These are phyloP conservation scores for Polyodon spathula DNA, from an alignment of 2,113 vertebrate species.

Conservation along the genomic window DNA sequence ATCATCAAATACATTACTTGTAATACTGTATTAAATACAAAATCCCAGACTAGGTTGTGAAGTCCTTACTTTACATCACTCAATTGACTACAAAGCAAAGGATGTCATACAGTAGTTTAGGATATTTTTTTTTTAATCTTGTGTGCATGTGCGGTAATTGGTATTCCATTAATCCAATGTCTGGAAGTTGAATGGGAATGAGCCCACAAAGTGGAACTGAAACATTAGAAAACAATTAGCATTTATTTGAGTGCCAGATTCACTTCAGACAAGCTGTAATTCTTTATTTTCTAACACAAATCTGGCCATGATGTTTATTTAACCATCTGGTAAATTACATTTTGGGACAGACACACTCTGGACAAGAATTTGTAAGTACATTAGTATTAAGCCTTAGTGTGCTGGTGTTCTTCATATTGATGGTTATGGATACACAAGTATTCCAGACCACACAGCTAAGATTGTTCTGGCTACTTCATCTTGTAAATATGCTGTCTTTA, in stretches of 20 bases:
- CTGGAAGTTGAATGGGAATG: no score
- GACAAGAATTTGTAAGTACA: constrained; percentile 40
- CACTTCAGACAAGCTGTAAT: not conserved
- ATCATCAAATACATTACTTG: no score
- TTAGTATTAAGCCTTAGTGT: constrained; percentile 44
- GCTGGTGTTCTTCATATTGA: constrained; percentile 43
- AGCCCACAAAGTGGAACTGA: no score
- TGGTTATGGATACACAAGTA: constrained; percentile 34
- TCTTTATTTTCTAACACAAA: not conserved
- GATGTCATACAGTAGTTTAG: no score
- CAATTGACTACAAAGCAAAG: no score
- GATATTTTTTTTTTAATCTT: no score
- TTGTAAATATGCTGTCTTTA: constrained; percentile 71
- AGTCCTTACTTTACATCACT: no score
- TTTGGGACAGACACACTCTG: constrained; percentile 8
- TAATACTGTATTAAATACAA: no score
- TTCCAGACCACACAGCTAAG: constrained; percentile 46
- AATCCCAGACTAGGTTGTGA: no score
- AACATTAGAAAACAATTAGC: no score
- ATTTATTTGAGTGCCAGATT: not conserved
- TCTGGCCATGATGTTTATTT: constrained; percentile 10
- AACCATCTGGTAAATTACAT: constrained; percentile 4
- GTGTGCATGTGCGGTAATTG: no score
- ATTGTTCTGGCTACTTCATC: constrained; percentile 49
- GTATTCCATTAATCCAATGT: no score